phyloP scores from a whole-genome alignment of 2,888 invertebrate genomes.

The Zhuqinia jingwanae region DNA sequence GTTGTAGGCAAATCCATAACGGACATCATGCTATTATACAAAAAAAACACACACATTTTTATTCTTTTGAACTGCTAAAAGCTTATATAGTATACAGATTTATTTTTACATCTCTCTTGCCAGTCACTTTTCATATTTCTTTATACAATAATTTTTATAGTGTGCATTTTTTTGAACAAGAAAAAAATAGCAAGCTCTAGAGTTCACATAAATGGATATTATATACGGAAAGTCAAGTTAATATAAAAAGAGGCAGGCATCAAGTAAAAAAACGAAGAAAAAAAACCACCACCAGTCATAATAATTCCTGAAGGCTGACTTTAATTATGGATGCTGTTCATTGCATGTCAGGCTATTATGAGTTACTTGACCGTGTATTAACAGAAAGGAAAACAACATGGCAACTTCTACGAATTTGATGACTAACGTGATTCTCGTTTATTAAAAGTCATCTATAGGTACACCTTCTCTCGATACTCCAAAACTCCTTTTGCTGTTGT shows the following conservation, averaged over 20 bases:
- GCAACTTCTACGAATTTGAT: constrained; percentile 64
- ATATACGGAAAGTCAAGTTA: neutral
- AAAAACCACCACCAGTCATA: constrained; percentile 43
- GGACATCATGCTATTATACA: neutral
- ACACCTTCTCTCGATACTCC: neutral
- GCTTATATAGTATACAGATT: neutral
- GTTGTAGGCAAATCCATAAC: neutral
- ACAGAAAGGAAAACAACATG: constrained; percentile 40
- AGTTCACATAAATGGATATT: no score
- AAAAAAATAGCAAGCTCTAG: neutral
- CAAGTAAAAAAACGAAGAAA: constrained; percentile 43
- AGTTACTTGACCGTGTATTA: constrained; percentile 66
- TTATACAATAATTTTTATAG: constrained; percentile 12
- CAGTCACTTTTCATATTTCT: neutral
- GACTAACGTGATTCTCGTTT: constrained; percentile 66
- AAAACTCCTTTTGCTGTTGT: neutral
- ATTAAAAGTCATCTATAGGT: constrained; percentile 49
- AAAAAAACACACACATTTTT: neutral
- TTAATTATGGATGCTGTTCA: constrained; percentile 70
- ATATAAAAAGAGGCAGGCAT: neutral
- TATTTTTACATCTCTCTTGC: neutral
- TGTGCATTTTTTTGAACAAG: neutral
- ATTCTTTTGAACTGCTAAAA: neutral
- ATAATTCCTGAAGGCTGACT: constrained; percentile 68
- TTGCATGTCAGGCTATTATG: constrained; percentile 67